Conservation (phyloP, 1,140 invertebrate species). For the Aphelenchoides avenae region DNA sequence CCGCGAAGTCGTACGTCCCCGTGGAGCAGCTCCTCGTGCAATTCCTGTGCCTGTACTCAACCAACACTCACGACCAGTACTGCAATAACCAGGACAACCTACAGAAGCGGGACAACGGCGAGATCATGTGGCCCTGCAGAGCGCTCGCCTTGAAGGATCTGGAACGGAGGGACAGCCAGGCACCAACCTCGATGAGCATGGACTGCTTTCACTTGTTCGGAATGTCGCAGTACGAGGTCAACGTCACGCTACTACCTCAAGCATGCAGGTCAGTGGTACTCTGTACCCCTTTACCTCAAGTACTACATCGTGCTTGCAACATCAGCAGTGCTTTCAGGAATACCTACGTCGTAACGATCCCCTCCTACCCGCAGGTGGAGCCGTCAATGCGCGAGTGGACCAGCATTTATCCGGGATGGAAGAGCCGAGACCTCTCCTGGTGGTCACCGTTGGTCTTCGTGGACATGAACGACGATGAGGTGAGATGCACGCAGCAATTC, state of each 20-base stretch:
- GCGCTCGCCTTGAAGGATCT: conserved; percentile 11
- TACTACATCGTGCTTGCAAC: background rate
- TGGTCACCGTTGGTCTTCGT: conserved; percentile 47
- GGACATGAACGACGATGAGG: too few species aligned
- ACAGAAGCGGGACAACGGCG: conserved; percentile 28
- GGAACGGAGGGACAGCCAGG: background rate
- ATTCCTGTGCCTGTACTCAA: conserved; percentile 45
- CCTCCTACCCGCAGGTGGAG: conserved; percentile 30
- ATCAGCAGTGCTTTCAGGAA: conserved; percentile 10
- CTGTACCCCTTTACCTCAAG: too few species aligned
- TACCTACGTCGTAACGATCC: conserved; percentile 36
- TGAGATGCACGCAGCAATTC: too few species aligned
- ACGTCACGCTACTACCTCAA: conserved; percentile 45
- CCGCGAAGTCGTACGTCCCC: conserved; percentile 21
- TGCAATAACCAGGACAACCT: conserved; percentile 44
- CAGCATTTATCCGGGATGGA: background rate
- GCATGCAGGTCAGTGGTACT: conserved; percentile 37
- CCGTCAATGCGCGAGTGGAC: conserved; percentile 34
- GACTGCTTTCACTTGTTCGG: conserved; percentile 48
- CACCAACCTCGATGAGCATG: conserved; percentile 13
- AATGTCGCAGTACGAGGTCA: conserved; percentile 44
- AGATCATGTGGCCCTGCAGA: conserved; percentile 45
- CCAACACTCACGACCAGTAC: conserved; percentile 43
- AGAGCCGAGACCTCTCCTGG: background rate
- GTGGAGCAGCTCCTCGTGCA: conserved; percentile 31